Evolutionary conservation across 1,140 invertebrate genomes (phyloP), one percentile per base, ranked within the genome.

Genomic region (Lepidurus packardi): DNA sequence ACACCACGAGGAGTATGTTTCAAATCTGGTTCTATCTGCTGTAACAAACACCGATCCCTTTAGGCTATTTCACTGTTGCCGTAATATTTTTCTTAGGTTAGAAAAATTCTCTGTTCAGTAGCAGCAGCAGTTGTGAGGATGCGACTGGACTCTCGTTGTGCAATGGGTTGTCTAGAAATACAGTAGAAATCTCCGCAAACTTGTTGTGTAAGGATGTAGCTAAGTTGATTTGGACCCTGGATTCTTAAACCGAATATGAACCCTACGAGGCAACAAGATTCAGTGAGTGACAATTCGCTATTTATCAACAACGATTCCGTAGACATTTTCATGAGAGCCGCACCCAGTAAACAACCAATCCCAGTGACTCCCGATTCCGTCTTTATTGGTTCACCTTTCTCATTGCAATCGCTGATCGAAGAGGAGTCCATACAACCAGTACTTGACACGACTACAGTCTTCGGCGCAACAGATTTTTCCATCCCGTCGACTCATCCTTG

Each of bases 11-110:
- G 11, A 65, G 21, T n/a, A n/a, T 65, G 13, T 65, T 2, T 16
- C 53, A 65, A 65, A 65, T 65, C 53, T 65, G 53, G 53, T 65
- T 65, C 21, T 65, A 21, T 65, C 53, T 7, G 53, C 53, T 34
- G 34, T 34, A 34, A 34, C 34, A 34, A 34, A 34, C 34, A 34
- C 34, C 3, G 34, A 34, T 34, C 34, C 34, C 34, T 34, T 34
- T 34, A 34, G 34, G 34, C 34, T 34, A 34, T 34, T 34, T 34
- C 34, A 34, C 34, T 34, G 34, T 34, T 34, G 34, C 34, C 34
- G 34, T 34, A 34, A 34, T 34, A 34, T 34, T 34, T 34, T 34
- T 34, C 2, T 34, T 34, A 0, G 34, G 34, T 34, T 4, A 34
- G 34, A 34, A 34, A 34, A 34, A 34, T 34, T 34, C 34, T 4